Evolutionary conservation across 2,113 vertebrate species (phyloP), one percentile per base, ranked within the genome.

Genomic region (Limanda limanda): DNA sequence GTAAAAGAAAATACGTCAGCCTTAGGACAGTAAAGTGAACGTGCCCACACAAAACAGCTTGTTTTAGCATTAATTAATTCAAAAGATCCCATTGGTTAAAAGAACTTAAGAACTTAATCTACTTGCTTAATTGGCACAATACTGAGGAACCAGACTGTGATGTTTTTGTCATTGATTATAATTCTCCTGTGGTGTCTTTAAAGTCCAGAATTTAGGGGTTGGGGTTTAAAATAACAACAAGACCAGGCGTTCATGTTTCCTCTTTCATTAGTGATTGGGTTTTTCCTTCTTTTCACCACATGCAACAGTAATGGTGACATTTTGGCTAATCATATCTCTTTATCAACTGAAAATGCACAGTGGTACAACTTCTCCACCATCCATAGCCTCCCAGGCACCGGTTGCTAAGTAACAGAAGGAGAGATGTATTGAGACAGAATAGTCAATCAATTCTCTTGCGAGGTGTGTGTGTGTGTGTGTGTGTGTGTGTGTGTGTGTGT

Each of bases 361-460:
- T 57, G 81, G 83, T 90, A 84, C 88, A 94, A 93, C 90, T 93
- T 91, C 77, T 82, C 71, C 82, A 73, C 87, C 86, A 87, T 93
- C 90, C 82, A 81, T 87, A 90, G 89, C 87, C 89, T 91, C 89
- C 79, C 81, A 87, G 84, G 89, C 89, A 57, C 83, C 42, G 88
- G 94, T 95, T 95, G 94, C 94, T 95, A 93, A 93, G 94, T 90
- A 94, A 95, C 94, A 94, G 92, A 94, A 89, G 84, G 88, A 93
- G 92, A 94, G 93, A 94, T 93, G 93, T 92, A 94, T 93, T 93
- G 90, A 93, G 91, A 93, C 86, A 85, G 89, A 93, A 93, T 88
- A 91, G 93, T 92, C 89, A 91, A 95, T 95, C 94, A 94, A 95
- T 95, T 93, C 85, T 89, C 72, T 78, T 84, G 83, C 81, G 77